Percentiles rank a stretch among this genome's conserved stretches.
Conservation (phyloP, 2,113 vertebrate species). For the Actenoides hombroni region DNA sequence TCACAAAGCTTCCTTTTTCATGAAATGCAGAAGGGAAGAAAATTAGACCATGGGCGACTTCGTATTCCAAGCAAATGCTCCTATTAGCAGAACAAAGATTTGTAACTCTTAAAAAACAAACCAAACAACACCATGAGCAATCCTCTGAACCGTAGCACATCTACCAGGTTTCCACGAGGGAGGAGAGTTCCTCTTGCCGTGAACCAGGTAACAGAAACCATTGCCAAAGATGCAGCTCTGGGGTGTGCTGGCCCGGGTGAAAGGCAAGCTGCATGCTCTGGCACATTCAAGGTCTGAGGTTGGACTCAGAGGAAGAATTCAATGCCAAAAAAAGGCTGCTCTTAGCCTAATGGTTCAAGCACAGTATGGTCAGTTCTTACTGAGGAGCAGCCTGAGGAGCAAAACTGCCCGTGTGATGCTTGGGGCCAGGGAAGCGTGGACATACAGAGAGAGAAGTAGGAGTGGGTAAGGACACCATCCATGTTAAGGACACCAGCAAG, state of each 20-base stretch:
- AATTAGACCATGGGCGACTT: neutral
- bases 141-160: neutral
- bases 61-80: neutral
- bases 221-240: neutral
- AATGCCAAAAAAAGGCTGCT: neutral
- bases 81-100: neutral
- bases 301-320: neutral
- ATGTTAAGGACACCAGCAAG: neutral
- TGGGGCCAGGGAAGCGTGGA: fast-evolving
- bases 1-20: neutral
- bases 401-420: neutral
- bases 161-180: neutral
- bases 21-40: neutral
- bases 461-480: neutral
- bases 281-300: neutral
- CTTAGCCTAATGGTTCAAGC: neutral
- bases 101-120: neutral
- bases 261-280: neutral
- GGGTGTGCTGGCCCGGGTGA: neutral
- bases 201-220: neutral
- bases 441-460: neutral
- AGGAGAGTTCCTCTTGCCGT: neutral
- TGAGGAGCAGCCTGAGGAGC: neutral
- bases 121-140: neutral
- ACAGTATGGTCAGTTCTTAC: neutral